Evolutionary conservation across 2,888 invertebrate genomes (phyloP).

Genomic region (Strigamia maritima): DNA sequence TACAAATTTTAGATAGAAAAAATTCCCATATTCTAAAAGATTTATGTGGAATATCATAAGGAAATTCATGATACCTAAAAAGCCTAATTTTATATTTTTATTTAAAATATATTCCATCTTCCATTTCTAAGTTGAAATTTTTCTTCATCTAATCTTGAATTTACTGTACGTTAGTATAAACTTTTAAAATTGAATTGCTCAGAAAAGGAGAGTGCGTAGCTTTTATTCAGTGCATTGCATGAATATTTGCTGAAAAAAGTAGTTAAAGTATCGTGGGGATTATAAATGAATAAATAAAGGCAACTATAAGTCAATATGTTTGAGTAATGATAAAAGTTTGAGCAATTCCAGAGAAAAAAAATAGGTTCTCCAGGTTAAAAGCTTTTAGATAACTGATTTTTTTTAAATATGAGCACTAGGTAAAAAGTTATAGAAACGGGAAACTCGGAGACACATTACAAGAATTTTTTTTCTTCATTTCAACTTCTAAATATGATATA

Average conservation of each 20-base stretch:
- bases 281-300: neutral
- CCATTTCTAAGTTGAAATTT: neutral
- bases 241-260: neutral
- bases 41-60: neutral
- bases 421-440: neutral
- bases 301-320: neutral
- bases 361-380: neutral
- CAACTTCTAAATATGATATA: neutral
- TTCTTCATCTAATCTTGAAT: neutral
- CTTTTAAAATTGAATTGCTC: slow-evolving; percentile 24
- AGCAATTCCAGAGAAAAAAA: slow-evolving; percentile 13
- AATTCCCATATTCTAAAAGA: neutral
- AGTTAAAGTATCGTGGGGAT: neutral
- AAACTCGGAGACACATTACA: neutral
- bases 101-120: slow-evolving; percentile 5
- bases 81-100: neutral
- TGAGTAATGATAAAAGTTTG: slow-evolving; percentile 17
- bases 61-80: neutral
- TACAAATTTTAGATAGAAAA: slow-evolving; percentile 24
- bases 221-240: neutral
- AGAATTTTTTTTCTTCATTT: neutral
- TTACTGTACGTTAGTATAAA: neutral
- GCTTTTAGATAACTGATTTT: neutral
- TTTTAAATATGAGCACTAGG: slow-evolving; percentile 18
- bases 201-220: neutral